These are phyloP conservation scores for Thecocarcelia acutangulata DNA, from an alignment of 2,888 invertebrate species.

Conservation along the genomic window DNA sequence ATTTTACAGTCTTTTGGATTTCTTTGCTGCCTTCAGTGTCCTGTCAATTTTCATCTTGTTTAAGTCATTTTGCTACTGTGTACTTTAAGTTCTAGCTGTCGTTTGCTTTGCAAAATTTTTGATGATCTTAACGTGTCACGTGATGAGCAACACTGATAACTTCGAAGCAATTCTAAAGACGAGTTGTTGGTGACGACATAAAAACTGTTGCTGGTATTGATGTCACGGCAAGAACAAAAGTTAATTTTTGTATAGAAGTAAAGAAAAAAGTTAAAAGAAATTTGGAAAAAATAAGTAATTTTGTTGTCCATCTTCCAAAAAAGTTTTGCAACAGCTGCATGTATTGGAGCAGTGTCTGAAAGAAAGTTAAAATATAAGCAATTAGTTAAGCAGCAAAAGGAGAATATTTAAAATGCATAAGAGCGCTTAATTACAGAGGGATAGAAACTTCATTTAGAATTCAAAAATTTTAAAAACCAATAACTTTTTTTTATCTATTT, in stretches of 20 bases:
- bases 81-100: conserved; percentile 55
- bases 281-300: too few species aligned
- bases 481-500: too few species aligned
- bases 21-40: background rate
- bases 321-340: too few species aligned
- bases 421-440: too few species aligned
- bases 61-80: conserved; percentile 21
- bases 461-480: too few species aligned
- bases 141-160: conserved; percentile 69
- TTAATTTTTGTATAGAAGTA: too few species aligned
- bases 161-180: conserved; percentile 37
- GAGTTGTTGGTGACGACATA: background rate
- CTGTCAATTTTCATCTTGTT: conserved; percentile 10
- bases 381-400: background rate
- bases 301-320: too few species aligned
- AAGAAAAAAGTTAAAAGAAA: too few species aligned
- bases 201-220: conserved; percentile 39
- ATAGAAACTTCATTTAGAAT: too few species aligned
- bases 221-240: background rate
- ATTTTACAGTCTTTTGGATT: background rate
- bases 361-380: too few species aligned
- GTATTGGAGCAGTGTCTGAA: too few species aligned
- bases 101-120: conserved; percentile 69
- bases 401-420: background rate
- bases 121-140: conserved; percentile 72